These are phyloP conservation scores for Vanessa cardui DNA, from an alignment of 2,888 invertebrate genomes.

Conservation along the genomic window DNA sequence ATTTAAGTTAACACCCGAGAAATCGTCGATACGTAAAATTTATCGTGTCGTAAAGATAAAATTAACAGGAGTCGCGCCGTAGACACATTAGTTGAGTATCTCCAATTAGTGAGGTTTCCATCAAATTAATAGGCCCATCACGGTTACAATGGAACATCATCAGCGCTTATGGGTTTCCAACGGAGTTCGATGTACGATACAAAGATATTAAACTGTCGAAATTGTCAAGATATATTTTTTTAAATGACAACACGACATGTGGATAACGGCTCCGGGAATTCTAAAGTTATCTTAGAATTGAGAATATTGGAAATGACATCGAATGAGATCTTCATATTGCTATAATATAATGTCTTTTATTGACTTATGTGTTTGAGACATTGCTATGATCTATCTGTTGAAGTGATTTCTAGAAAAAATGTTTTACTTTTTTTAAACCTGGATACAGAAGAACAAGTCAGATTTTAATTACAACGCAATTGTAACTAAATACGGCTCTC, in stretches of 20 bases:
- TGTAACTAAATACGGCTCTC: too few species aligned
- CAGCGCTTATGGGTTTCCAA: conserved; percentile 24
- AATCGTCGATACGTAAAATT: conserved; percentile 48
- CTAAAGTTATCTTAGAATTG: neutral
- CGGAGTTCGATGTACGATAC: conserved; percentile 22
- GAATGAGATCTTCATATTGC: neutral
- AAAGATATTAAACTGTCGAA: conserved; percentile 5
- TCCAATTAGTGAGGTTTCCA: conserved; percentile 53
- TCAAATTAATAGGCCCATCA: conserved; percentile 52
- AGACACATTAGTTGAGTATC: conserved; percentile 45
- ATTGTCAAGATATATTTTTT: conserved; percentile 8
- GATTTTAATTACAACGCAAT: too few species aligned
- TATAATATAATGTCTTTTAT: too few species aligned
- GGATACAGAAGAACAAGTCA: too few species aligned
- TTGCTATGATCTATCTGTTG: too few species aligned
- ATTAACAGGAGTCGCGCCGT: conserved; percentile 43
- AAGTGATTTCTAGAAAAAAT: too few species aligned
- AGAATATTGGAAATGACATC: neutral
- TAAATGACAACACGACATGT: conserved; percentile 12
- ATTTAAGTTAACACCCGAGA: conserved; percentile 22
- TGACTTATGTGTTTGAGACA: too few species aligned
- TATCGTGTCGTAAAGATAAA: conserved; percentile 53
- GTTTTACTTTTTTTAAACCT: too few species aligned
- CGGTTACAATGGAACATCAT: conserved; percentile 44
- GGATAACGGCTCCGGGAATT: neutral